phyloP scores from a whole-genome alignment of 2,113 vertebrate species.

The Ploceus nigricollis region DNA sequence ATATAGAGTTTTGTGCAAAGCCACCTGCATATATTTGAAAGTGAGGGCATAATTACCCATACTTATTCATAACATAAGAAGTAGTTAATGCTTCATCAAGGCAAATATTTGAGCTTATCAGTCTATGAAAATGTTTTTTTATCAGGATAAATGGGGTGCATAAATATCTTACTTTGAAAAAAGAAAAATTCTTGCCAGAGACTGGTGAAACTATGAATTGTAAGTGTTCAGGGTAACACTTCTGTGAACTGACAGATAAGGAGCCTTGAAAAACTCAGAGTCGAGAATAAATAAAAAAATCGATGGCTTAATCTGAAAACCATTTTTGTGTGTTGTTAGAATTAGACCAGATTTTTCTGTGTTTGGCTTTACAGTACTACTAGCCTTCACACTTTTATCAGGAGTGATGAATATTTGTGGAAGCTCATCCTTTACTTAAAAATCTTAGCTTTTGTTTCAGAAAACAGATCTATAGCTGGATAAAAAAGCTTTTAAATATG shows the following conservation, averaged over 20 bases:
- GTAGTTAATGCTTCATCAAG: neutral
- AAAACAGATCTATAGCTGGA: neutral
- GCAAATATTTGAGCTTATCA: slow-evolving; percentile 16
- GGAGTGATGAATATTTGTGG: neutral
- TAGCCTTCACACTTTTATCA: neutral
- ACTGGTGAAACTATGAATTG: neutral
- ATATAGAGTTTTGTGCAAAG: neutral
- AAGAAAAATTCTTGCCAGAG: neutral
- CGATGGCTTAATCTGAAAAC: neutral
- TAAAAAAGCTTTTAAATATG: neutral
- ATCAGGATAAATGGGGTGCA: neutral
- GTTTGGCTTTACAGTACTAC: neutral
- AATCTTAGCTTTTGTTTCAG: neutral
- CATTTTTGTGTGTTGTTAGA: neutral
- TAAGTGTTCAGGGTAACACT: neutral
- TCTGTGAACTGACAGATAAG: slow-evolving; percentile 4
- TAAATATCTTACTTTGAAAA: neutral
- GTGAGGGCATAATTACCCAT: neutral
- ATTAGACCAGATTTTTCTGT: neutral
- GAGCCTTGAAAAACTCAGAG: neutral
- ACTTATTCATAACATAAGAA: neutral
- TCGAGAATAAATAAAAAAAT: neutral
- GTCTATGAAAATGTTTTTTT: neutral
- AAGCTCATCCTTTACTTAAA: neutral
- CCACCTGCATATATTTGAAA: neutral